Evolutionary conservation across 2,888 invertebrate genomes (phyloP).

Genomic region (Spodoptera exigua): DNA sequence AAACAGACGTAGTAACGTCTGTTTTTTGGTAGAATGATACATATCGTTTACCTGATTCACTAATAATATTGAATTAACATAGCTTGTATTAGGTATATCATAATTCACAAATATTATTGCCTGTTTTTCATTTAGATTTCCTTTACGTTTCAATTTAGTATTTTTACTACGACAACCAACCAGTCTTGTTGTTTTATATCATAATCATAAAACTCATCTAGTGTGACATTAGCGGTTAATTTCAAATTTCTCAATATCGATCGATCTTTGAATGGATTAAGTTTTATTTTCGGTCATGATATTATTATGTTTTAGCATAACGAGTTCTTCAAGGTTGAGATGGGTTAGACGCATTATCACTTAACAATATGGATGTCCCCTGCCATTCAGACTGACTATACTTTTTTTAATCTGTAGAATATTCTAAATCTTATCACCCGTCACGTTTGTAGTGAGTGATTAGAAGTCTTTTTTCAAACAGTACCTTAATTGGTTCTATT

Average conservation of each 20-base stretch:
- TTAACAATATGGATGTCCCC: constrained; percentile 68
- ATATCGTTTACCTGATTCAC: not conserved
- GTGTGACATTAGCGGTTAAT: constrained; percentile 43
- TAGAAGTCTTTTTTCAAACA: constrained; percentile 3
- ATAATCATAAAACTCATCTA: constrained; percentile 15
- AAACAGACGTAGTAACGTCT: too few relatives aligned
- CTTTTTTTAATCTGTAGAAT: constrained; percentile 38
- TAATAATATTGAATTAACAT: not conserved
- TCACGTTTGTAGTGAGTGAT: constrained; percentile 26
- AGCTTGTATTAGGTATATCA: not conserved
- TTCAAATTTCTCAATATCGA: constrained; percentile 63
- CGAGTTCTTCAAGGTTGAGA: constrained; percentile 81
- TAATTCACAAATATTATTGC: not conserved
- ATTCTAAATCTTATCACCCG: constrained; percentile 35
- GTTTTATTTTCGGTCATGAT: constrained; percentile 78
- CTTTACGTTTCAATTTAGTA: constrained; percentile 18
- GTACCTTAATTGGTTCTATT: not conserved
- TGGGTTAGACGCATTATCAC: constrained; percentile 67
- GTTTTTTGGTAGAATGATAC: not conserved
- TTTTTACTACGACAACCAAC: constrained; percentile 34
- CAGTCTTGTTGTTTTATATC: constrained; percentile 24
- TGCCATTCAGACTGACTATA: constrained; percentile 57
- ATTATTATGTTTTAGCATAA: constrained; percentile 82
- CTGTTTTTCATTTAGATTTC: constrained; percentile 1
- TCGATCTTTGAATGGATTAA: constrained; percentile 59